Conservation (phyloP, 2,888 invertebrate species). For the Tanaodytes sp. region DNA sequence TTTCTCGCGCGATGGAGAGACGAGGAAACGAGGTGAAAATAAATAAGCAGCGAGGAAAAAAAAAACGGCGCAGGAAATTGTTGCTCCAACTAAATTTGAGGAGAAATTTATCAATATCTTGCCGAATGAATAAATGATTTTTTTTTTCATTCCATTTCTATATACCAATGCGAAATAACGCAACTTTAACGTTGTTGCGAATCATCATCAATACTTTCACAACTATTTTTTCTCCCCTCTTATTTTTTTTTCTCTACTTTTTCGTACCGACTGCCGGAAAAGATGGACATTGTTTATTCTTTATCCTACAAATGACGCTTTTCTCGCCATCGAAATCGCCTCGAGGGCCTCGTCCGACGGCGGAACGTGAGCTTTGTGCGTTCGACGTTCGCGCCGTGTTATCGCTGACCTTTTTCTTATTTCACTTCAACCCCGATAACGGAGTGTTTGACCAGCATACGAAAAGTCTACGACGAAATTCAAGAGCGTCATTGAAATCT, state of each 20-base stretch:
- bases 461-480: conserved; percentile 52
- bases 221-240: too few relatives aligned
- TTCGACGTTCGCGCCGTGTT: conserved; percentile 44
- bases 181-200: too few relatives aligned
- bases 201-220: too few relatives aligned
- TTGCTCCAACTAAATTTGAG: background rate
- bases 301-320: conserved; percentile 41
- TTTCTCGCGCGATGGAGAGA: background rate
- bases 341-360: conserved; percentile 27
- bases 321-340: conserved; percentile 48
- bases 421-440: conserved; percentile 41
- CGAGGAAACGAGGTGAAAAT: too few relatives aligned
- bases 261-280: too few relatives aligned
- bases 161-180: too few relatives aligned
- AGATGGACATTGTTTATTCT: conserved; percentile 34
- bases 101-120: too few relatives aligned
- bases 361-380: conserved; percentile 48
- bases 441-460: conserved; percentile 50
- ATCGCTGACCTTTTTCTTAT: conserved; percentile 52
- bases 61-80: background rate
- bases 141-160: too few relatives aligned
- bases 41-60: too few relatives aligned
- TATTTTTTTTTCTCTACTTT: too few relatives aligned
- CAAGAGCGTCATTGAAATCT: conserved; percentile 48
- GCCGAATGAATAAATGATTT: conserved; percentile 9